These are phyloP conservation scores for Brachionus calyciflorus DNA, from an alignment of 1,140 invertebrate species.

Conservation along the genomic window DNA sequence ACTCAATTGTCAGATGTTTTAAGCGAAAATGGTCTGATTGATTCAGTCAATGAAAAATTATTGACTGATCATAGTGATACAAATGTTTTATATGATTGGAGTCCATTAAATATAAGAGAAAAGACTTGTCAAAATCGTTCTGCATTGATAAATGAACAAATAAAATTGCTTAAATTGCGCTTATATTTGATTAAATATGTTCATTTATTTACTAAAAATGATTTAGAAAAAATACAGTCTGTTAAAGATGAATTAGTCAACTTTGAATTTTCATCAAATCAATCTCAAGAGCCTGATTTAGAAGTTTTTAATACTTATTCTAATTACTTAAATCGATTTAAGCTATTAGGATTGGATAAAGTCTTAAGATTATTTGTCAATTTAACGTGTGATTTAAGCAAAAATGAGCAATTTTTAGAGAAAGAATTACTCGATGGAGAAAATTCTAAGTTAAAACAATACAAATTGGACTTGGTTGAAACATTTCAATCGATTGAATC, in stretches of 20 bases:
- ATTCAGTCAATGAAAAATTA: background rate
- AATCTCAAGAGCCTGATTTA: background rate
- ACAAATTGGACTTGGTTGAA: too few species aligned
- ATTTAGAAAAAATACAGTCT: background rate
- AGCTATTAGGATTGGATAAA: background rate
- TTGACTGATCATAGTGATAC: slow-evolving; percentile 6
- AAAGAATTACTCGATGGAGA: too few species aligned
- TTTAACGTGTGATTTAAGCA: background rate
- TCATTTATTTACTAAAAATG: background rate
- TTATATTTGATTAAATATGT: background rate
- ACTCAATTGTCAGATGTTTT: background rate
- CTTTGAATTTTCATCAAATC: background rate
- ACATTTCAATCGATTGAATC: background rate
- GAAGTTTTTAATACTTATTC: slow-evolving; percentile 14
- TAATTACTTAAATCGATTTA: background rate
- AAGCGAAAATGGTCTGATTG: background rate
- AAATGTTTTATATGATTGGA: slow-evolving; percentile 28
- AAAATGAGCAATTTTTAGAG: too few species aligned
- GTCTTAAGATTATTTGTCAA: background rate
- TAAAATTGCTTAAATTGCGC: background rate
- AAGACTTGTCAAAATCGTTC: background rate
- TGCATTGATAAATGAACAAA: background rate
- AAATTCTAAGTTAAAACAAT: too few species aligned
- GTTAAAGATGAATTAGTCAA: background rate
- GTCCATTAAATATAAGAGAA: background rate